These are phyloP conservation scores for Lates japonicus DNA, from an alignment of 2,797 vertebrate species.

Conservation along the genomic window DNA sequence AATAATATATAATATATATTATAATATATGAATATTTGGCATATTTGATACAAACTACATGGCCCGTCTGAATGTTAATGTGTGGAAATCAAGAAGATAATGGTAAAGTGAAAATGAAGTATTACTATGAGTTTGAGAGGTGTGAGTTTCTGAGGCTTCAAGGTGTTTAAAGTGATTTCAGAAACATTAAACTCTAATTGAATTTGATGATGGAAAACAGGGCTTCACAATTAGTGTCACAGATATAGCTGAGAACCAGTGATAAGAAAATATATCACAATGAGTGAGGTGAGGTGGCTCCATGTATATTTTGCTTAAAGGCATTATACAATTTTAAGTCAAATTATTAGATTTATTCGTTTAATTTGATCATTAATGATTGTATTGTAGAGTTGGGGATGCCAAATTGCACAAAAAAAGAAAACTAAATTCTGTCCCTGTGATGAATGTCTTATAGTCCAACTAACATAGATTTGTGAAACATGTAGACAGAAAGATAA, in stretches of 20 bases:
- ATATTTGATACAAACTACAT: background rate
- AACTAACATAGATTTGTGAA: background rate
- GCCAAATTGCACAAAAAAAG: background rate
- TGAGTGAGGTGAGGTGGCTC: background rate
- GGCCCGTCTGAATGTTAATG: background rate
- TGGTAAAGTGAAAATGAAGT: background rate
- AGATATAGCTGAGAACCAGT: background rate
- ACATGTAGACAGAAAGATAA: background rate
- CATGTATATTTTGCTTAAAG: background rate
- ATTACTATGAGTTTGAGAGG: background rate
- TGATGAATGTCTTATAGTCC: background rate
- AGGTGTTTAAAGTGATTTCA: background rate
- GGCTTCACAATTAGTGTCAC: background rate
- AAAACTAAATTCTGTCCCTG: background rate
- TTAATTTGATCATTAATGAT: background rate
- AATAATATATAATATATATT: too few species aligned
- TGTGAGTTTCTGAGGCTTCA: background rate
- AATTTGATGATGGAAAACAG: background rate
- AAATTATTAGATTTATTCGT: background rate
- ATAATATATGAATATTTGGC: background rate
- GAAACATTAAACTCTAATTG: background rate
- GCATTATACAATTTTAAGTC: background rate
- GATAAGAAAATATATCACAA: background rate
- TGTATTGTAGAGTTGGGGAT: background rate
- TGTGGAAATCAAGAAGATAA: conserved; percentile 4